Conservation (phyloP, 1,140 invertebrate species). For the Venustaconcha ellipsiformis region DNA sequence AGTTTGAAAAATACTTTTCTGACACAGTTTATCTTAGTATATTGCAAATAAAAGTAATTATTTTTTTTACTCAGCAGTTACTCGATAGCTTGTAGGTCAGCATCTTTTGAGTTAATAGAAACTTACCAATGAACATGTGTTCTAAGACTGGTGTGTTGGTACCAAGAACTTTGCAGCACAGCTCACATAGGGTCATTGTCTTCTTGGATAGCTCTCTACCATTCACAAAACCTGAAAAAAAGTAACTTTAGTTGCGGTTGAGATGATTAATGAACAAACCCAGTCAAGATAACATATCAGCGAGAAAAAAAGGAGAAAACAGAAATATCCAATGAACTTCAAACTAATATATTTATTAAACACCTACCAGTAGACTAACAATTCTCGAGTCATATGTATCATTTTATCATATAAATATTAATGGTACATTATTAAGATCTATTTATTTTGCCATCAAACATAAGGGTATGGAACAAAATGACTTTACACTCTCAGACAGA, state of each 20-base stretch:
- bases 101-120: not conserved
- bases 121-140: constrained; percentile 52
- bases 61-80: not conserved
- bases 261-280: no score
- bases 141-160: constrained; percentile 60
- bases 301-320: no score
- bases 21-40: not conserved
- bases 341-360: no score
- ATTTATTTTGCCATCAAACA: no score
- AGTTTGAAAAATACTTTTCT: not conserved
- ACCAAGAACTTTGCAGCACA: constrained; percentile 57
- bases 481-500: no score
- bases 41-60: not conserved
- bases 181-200: constrained; percentile 53
- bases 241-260: not conserved
- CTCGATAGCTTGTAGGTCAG: not conserved
- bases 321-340: no score
- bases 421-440: no score
- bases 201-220: constrained; percentile 57
- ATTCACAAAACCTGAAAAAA: constrained; percentile 58
- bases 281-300: no score
- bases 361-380: no score
- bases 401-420: no score
- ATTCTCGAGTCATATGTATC: no score
- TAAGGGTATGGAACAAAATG: no score